phyloP scores from a whole-genome alignment of 2,888 invertebrate species.

The Gastrophysa polygoni region DNA sequence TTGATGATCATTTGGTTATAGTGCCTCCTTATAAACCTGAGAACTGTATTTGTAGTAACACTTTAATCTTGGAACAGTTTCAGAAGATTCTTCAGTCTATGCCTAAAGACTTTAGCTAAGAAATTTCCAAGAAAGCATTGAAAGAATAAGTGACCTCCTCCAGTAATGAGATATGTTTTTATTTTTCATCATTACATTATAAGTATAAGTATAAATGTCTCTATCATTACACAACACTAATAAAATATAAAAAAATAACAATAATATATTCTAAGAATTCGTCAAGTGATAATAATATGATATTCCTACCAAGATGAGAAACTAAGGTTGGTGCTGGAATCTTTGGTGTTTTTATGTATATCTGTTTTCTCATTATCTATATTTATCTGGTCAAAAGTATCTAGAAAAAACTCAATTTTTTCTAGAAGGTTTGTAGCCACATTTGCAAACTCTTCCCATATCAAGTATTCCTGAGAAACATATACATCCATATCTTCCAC shows the following conservation, averaged over 20 bases:
- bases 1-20: conserved; percentile 53
- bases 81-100: conserved; percentile 52
- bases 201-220: conserved; percentile 21
- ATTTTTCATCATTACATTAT: conserved; percentile 9
- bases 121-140: too few relatives aligned
- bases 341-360: conserved; percentile 36
- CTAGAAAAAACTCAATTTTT: conserved; percentile 62
- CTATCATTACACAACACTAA: conserved; percentile 19
- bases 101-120: conserved; percentile 44
- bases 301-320: conserved; percentile 54
- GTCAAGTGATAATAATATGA: conserved; percentile 3
- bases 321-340: conserved; percentile 55
- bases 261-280: conserved; percentile 1
- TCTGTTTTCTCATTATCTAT: conserved; percentile 39
- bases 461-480: conserved; percentile 55
- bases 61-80: conserved; percentile 54
- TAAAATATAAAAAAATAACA: conserved; percentile 22
- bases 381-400: conserved; percentile 53
- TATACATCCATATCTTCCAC: conserved; percentile 53
- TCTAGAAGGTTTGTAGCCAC: conserved; percentile 77
- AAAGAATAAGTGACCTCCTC: background rate
- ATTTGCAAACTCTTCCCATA: conserved; percentile 78
- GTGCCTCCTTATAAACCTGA: conserved; percentile 54
- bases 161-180: background rate
- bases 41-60: conserved; percentile 55